These are phyloP conservation scores for Xenopus laevis DNA, from an alignment of 2,113 vertebrate species.

Conservation along the genomic window DNA sequence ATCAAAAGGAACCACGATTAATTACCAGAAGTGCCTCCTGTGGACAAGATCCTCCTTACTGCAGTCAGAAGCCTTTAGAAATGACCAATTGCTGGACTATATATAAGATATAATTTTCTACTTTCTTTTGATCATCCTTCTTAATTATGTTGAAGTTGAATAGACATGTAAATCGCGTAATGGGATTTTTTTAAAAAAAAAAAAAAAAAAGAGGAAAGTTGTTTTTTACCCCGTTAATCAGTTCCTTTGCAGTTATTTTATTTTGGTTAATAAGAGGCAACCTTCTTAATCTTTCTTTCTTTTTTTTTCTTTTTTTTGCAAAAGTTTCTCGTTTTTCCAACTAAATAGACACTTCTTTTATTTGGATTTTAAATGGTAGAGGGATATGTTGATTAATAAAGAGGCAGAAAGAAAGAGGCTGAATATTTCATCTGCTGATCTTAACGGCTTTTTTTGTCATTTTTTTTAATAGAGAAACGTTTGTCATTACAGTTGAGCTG, in stretches of 20 bases:
- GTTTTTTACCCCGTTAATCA: constrained; percentile 44
- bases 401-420: background rate
- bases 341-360: constrained; percentile 2
- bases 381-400: constrained; percentile 9
- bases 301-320: constrained; percentile 5
- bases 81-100: constrained; percentile 24
- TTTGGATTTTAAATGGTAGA: constrained; percentile 4
- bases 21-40: constrained; percentile 40
- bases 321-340: constrained; percentile 1
- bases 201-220: constrained; percentile 51
- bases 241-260: constrained; percentile 32
- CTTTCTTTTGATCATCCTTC: constrained; percentile 51
- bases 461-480: no score
- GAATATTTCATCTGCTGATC: no score
- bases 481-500: no score
- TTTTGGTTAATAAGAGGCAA: constrained; percentile 39
- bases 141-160: constrained; percentile 54
- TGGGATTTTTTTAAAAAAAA: constrained; percentile 31
- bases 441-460: no score
- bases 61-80: constrained; percentile 39
- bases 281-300: constrained; percentile 22
- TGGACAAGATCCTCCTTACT: constrained; percentile 13
- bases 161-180: constrained; percentile 43
- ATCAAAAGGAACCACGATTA: constrained; percentile 44
- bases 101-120: constrained; percentile 25